A percentile compares a stretch with the other conserved stretches of the same genome.
Evolutionary conservation across 2,888 invertebrate genomes (phyloP).

Genomic region (Mesorhabditis sp.): DNA sequence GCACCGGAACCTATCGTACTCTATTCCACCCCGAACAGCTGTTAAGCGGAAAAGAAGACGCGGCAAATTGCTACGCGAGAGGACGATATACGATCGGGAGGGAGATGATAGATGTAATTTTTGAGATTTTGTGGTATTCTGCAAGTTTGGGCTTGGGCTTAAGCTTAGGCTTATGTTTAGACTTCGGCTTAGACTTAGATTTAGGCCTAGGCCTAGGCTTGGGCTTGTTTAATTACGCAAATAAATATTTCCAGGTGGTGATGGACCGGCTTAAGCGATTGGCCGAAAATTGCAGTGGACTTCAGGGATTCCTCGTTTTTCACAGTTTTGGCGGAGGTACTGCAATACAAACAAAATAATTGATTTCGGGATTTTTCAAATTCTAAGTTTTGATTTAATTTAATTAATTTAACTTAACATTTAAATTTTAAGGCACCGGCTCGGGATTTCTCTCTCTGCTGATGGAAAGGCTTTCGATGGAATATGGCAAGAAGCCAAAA

Average conservation of each 20-base stretch:
- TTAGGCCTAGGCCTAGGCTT: no score
- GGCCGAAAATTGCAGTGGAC: conserved; percentile 75
- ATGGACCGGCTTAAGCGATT: conserved; percentile 52
- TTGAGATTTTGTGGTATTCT: not conserved
- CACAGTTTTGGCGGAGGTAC: conserved; percentile 76
- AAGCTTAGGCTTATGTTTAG: no score
- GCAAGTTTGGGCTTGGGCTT: not conserved
- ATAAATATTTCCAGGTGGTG: conserved; percentile 27
- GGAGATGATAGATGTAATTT: conserved; percentile 70
- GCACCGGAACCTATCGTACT: conserved; percentile 61
- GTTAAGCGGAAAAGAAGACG: conserved; percentile 77
- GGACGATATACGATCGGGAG: conserved; percentile 62
- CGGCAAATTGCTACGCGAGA: conserved; percentile 52
- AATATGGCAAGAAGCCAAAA: conserved; percentile 82
- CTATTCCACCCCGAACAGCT: conserved; percentile 94
- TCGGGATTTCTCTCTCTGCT: conserved; percentile 82
- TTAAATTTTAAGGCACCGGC: conserved; percentile 72
- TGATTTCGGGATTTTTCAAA: not conserved
- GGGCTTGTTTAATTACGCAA: not conserved
- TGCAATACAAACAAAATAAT: not conserved
- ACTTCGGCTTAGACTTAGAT: no score
- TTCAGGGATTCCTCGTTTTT: conserved; percentile 77
- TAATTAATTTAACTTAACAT: not conserved
- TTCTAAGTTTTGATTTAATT: not conserved
- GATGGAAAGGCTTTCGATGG: conserved; percentile 80